Conservation (phyloP, 2,797 vertebrate genomes). For the Salarias fasciatus region DNA sequence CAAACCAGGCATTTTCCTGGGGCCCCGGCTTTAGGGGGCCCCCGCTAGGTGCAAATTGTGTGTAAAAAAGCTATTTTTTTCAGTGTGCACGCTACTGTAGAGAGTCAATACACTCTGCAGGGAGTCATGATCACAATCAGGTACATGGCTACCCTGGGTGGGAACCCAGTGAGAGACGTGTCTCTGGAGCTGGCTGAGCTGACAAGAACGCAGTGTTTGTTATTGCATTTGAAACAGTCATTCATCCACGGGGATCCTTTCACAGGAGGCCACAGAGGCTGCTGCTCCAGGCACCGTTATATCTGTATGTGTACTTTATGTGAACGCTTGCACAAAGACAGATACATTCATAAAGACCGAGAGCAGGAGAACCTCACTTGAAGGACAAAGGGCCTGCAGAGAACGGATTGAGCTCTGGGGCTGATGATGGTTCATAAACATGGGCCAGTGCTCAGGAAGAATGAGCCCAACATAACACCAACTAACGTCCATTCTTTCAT, state of each 20-base stretch:
- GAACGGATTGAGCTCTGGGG: slow-evolving; percentile 51
- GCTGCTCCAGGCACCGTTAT: slow-evolving; percentile 51
- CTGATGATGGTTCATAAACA: slow-evolving; percentile 31
- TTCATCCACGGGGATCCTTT: slow-evolving; percentile 21
- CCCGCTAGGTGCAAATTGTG: no score
- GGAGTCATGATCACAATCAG: no score
- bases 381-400: slow-evolving; percentile 7
- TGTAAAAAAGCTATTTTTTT: no score
- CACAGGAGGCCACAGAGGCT: slow-evolving; percentile 15
- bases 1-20: no score
- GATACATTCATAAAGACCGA: slow-evolving; percentile 26
- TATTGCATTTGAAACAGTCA: slow-evolving; percentile 7
- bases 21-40: no score
- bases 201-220: slow-evolving; percentile 12
- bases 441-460: slow-evolving; percentile 59
- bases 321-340: slow-evolving; percentile 12
- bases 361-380: slow-evolving; percentile 17
- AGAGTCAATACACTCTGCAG: no score
- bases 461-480: slow-evolving; percentile 30
- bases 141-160: no score
- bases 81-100: no score
- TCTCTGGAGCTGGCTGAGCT: background rate
- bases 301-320: slow-evolving; percentile 25
- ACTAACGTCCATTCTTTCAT: slow-evolving; percentile 19
- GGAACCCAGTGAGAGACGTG: no score